phyloP scores from a whole-genome alignment of 2,797 vertebrate species.

The Lemur catta region DNA sequence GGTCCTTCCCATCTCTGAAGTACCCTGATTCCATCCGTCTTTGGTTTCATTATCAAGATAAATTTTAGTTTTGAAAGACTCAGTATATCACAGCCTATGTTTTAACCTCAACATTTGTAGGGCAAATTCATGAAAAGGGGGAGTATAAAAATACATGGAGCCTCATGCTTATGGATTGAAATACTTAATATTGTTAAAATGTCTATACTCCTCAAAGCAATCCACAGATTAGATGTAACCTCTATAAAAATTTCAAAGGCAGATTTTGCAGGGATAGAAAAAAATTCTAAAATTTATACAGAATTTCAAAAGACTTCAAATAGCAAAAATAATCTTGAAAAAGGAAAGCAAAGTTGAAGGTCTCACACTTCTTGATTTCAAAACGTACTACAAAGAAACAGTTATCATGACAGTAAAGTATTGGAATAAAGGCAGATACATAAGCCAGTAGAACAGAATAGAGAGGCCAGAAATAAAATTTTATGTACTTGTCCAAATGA shows the following conservation, averaged over 20 bases:
- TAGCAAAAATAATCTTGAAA: not conserved
- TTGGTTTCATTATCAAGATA: not conserved
- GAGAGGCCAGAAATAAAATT: not conserved
- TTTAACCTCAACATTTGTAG: not conserved
- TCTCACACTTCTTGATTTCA: not conserved
- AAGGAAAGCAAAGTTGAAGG: not conserved
- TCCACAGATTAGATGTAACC: not conserved
- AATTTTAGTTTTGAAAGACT: not conserved
- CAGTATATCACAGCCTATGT: not conserved
- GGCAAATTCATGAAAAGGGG: not conserved
- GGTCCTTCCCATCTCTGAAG: not conserved
- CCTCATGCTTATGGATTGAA: not conserved
- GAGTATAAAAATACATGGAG: not conserved
- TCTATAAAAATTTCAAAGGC: not conserved
- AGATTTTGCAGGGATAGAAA: not conserved
- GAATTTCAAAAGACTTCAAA: not conserved
- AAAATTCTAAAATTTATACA: not conserved
- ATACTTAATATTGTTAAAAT: not conserved
- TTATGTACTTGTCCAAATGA: not conserved
- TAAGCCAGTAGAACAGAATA: not conserved
- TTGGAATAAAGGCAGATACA: not conserved
- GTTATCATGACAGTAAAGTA: not conserved
- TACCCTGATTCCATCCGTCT: not conserved
- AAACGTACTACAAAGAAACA: not conserved
- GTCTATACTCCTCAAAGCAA: not conserved